A percentile compares a stretch with the other conserved stretches of the same genome.
These are phyloP conservation scores for Tenualosa thibaudeaui DNA, from an alignment of 2,797 vertebrate species.

Conservation along the genomic window DNA sequence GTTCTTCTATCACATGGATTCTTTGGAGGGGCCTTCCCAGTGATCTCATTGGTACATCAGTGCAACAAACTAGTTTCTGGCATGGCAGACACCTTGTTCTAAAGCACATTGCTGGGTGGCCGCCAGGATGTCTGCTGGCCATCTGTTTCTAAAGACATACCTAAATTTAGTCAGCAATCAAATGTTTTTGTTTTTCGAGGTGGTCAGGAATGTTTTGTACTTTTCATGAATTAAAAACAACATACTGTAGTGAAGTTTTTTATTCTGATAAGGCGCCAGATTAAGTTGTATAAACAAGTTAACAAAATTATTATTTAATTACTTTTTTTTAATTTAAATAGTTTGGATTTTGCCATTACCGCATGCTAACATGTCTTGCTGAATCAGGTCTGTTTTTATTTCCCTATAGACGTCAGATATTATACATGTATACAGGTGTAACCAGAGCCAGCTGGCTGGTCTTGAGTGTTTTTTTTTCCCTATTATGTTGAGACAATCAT, in stretches of 20 bases:
- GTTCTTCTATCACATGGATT: background rate
- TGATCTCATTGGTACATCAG: slow-evolving; percentile 4
- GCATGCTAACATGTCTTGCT: background rate
- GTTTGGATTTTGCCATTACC: background rate
- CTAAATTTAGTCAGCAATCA: slow-evolving; percentile 18
- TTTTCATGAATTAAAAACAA: background rate
- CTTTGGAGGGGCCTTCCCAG: background rate
- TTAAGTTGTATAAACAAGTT: background rate
- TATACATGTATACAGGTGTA: background rate
- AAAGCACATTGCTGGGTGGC: background rate
- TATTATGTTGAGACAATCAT: slow-evolving; percentile 38
- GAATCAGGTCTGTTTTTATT: background rate
- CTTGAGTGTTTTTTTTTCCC: background rate
- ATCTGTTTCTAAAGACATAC: slow-evolving; percentile 5
- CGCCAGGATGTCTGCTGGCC: slow-evolving; percentile 9
- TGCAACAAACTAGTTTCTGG: background rate
- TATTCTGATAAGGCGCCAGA: background rate
- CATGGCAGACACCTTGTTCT: slow-evolving; percentile 1
- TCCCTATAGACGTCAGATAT: background rate
- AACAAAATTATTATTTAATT: background rate
- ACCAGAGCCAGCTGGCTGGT: background rate
- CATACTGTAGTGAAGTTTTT: background rate
- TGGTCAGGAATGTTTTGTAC: background rate
- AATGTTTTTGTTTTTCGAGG: background rate
- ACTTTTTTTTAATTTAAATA: background rate